These are phyloP conservation scores for Kryphioiulus occultus DNA, from an alignment of 2,888 invertebrate species.

Conservation along the genomic window DNA sequence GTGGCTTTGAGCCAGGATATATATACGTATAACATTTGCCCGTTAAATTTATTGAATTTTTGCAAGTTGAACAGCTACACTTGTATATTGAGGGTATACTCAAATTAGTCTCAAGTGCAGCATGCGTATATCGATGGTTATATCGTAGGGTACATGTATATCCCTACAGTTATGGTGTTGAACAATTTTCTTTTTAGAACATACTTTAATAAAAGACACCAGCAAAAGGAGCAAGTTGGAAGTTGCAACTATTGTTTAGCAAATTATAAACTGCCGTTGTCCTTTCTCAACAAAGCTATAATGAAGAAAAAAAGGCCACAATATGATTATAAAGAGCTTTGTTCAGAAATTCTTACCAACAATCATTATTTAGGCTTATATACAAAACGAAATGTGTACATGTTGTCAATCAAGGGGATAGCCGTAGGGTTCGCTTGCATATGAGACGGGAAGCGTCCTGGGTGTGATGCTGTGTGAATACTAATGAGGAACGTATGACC, in stretches of 20 bases:
- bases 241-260: background rate
- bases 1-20: too few species aligned
- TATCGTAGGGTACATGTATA: too few species aligned
- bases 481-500: background rate
- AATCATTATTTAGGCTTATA: background rate
- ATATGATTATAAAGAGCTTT: conserved; percentile 12
- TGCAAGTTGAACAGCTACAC: too few species aligned
- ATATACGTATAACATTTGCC: too few species aligned
- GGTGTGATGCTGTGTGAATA: background rate
- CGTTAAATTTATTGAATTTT: too few species aligned
- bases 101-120: too few species aligned
- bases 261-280: conserved; percentile 7
- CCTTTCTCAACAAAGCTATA: background rate
- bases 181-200: too few species aligned
- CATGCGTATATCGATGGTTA: too few species aligned
- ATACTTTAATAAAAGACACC: background rate
- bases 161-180: too few species aligned
- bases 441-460: background rate
- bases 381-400: background rate
- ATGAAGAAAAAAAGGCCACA: background rate
- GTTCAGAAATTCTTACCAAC: background rate
- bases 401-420: background rate
- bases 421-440: background rate
- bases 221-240: background rate
- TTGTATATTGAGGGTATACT: too few species aligned